Conservation (phyloP, 1,140 invertebrate species). For the Lordiphosa mommai region DNA sequence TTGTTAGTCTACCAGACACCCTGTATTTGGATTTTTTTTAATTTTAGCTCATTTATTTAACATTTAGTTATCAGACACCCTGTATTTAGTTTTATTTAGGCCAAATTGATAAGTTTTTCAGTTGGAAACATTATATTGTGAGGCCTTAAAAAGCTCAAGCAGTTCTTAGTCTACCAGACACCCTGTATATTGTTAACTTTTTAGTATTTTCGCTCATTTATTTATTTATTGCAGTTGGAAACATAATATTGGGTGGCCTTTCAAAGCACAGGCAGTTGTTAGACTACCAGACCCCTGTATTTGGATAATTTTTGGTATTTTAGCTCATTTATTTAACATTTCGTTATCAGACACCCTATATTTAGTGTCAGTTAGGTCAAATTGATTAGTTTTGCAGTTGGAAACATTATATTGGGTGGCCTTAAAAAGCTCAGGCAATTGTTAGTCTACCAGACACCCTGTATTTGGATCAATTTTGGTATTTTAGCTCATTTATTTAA, state of each 20-base stretch:
- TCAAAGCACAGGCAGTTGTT: background rate
- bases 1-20: background rate
- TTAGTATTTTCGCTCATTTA: too few relatives aligned
- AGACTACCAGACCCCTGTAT: background rate
- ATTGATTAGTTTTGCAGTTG: too few relatives aligned
- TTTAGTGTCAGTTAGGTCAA: slow-evolving; percentile 1
- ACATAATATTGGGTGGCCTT: too few relatives aligned
- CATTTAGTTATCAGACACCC: background rate
- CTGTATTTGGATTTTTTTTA: background rate
- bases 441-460: background rate
- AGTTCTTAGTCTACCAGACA: background rate
- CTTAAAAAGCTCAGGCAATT: too few relatives aligned
- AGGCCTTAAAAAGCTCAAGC: too few relatives aligned
- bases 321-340: background rate
- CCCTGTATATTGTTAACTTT: background rate
- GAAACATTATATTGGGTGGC: too few relatives aligned
- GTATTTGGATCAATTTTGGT: too few relatives aligned
- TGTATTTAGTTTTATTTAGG: slow-evolving; percentile 8
- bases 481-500: too few relatives aligned
- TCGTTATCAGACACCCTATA: slow-evolving; percentile 2
- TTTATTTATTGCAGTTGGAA: too few relatives aligned
- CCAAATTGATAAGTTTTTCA: too few relatives aligned
- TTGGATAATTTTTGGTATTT: background rate
- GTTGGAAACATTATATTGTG: too few relatives aligned
- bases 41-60: background rate